Base-by-base conservation (phyloP, 2,113 vertebrate genomes). In the Gymnogyps californianus region DNA sequence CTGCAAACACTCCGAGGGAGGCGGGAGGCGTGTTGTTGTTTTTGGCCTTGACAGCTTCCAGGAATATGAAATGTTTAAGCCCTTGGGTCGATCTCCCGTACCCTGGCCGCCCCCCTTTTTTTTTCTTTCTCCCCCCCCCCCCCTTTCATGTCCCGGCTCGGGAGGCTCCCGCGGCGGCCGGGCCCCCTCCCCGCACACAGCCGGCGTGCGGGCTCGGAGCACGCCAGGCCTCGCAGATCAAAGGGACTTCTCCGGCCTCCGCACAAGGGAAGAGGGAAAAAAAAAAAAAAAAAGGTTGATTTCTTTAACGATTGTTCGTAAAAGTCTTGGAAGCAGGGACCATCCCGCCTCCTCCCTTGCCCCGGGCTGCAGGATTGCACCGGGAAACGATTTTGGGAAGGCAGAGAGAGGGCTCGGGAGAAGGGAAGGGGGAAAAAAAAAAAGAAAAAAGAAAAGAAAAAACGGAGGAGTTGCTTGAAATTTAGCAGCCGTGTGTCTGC, bases 31-130 rank as follows among this genome's bases (percentile, higher is more conserved):
- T 49, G 69, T 51, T 96, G 96, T 89, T 95, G 96, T 31, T 93
- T 95, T 97, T 97, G 96, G 95, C 89, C 91, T 92, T 92, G 91
- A 69, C 95, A 93, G 91, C 93, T 96, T 96, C 91, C 95, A 96
- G 96, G 85, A 90, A 96, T 95, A 96, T 90, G 83, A 96, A 93
- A 93, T 93, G 81, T 92, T 85, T 78, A 69, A 95, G 52, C 91
- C 66, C 66, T 90, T 93, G 82, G 28, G 65, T 89, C 75, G 55
- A 74, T 90, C 88, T 76, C 51, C 74, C 40, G 18, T 82, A 75
- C 74, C 65, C 65, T 90, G 78, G 42, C 49, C 49, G 58, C 38
- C 44, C 20, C 9, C 4, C 10, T 3, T 38, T 26, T 44, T 18
- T 62, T 26, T 66, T 40, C n/a, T 24, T 21, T 6, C 0, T 1